Conservation (phyloP, 2,888 invertebrate genomes). For the Scaptomyza polygonia region DNA sequence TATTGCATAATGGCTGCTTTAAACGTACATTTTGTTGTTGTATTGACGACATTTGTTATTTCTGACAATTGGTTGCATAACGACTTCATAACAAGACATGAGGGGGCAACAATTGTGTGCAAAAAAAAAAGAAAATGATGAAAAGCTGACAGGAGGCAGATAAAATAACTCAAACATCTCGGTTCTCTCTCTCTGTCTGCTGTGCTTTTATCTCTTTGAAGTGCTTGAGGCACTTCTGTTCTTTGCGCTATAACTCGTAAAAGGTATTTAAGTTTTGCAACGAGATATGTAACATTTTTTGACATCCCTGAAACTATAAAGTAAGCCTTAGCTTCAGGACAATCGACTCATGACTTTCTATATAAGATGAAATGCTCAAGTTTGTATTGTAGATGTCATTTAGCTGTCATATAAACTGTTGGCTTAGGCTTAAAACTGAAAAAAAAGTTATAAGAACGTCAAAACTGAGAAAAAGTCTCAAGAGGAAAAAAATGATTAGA, state of each 20-base stretch:
- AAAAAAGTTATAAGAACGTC: no score
- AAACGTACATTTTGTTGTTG: neutral
- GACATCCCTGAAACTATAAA: neutral
- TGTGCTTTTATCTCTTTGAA: neutral
- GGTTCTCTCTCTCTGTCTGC: neutral
- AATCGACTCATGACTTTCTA: no score
- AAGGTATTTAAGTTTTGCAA: neutral
- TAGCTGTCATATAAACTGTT: no score
- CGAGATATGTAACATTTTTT: no score
- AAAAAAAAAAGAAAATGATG: constrained; percentile 2
- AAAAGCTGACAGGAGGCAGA: neutral
- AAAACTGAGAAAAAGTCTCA: no score
- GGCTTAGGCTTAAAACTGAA: no score
- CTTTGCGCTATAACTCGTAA: neutral
- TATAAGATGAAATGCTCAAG: no score
- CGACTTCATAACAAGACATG: neutral
- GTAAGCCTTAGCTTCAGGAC: neutral
- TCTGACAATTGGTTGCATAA: constrained; percentile 1
- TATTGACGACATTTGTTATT: neutral
- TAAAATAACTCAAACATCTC: neutral
- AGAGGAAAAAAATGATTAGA: no score
- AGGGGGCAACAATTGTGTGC: neutral
- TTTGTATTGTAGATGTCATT: no score
- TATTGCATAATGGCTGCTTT: neutral
- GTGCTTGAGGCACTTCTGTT: neutral